phyloP scores from a whole-genome alignment of 1,140 invertebrate species.

The Thaumetopoea pityocampa region DNA sequence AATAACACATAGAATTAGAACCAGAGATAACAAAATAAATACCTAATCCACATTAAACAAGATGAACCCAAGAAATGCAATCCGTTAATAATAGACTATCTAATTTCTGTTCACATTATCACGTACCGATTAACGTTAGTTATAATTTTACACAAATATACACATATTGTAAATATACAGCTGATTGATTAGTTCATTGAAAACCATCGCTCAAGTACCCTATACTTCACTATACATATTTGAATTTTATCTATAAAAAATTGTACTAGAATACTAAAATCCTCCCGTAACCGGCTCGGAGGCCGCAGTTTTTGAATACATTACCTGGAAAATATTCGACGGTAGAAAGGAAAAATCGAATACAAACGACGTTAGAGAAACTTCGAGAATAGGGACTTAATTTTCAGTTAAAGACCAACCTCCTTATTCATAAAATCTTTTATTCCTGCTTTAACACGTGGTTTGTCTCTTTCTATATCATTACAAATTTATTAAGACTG shows the following conservation, averaged over 20 bases:
- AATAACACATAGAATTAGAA: constrained; percentile 71
- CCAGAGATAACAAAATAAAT: constrained; percentile 73
- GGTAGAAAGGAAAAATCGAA: no score
- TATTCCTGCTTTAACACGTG: no score
- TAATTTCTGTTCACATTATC: constrained; percentile 43
- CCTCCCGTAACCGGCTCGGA: constrained; percentile 22
- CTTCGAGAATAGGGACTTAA: no score
- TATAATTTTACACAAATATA: constrained; percentile 54
- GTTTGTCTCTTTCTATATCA: no score
- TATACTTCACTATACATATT: constrained; percentile 38
- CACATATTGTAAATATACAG: constrained; percentile 54
- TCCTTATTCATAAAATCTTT: no score
- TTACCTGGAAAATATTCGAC: constrained; percentile 40
- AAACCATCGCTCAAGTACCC: constrained; percentile 35
- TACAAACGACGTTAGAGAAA: constrained; percentile 12
- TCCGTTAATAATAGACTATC: constrained; percentile 28
- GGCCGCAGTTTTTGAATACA: constrained; percentile 30
- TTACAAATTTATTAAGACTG: no score
- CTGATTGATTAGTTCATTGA: constrained; percentile 30
- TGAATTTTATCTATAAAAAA: constrained; percentile 60
- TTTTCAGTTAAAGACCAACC: no score
- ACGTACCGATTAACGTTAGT: constrained; percentile 33
- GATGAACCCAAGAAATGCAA: constrained; percentile 49
- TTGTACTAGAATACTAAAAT: constrained; percentile 66
- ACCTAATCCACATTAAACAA: constrained; percentile 64